phyloP scores from a whole-genome alignment of 2,113 vertebrate genomes.

The Vidua chalybeata region DNA sequence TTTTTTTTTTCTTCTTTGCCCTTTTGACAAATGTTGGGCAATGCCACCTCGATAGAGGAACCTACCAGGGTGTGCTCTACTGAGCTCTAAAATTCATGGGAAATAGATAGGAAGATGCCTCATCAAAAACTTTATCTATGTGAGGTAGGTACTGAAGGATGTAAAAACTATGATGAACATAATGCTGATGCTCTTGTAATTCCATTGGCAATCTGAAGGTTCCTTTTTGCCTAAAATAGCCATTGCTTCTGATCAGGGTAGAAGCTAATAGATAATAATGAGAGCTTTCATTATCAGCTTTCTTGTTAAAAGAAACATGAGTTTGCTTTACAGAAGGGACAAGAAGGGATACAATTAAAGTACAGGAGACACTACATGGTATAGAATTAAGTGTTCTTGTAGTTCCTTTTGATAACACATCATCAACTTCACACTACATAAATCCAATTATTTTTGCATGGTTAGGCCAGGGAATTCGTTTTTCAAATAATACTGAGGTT shows the following conservation, averaged over 20 bases:
- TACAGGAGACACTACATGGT: not conserved
- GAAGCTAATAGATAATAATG: not conserved
- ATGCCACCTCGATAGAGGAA: not conserved
- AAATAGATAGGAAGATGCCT: not conserved
- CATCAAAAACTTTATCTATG: not conserved
- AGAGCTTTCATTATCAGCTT: not conserved
- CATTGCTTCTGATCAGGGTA: not conserved
- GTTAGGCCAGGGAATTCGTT: not conserved
- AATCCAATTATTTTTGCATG: not conserved
- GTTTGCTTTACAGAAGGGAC: not conserved
- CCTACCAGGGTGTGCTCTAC: not conserved
- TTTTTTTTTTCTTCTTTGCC: not conserved
- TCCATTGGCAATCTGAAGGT: not conserved
- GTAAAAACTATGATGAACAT: not conserved
- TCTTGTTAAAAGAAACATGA: not conserved
- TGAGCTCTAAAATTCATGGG: not conserved
- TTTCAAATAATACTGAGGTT: not conserved
- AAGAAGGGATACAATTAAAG: not conserved
- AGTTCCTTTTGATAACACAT: not conserved
- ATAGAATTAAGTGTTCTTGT: not conserved
- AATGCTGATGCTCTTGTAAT: fast-evolving
- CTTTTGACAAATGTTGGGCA: not conserved
- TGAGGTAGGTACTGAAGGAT: not conserved
- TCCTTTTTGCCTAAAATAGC: not conserved
- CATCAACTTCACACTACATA: not conserved